A percentile compares a stretch with the other conserved stretches of the same genome.
Conservation (phyloP, 1,140 invertebrate genomes). For the Acromyrmex heyeri region DNA sequence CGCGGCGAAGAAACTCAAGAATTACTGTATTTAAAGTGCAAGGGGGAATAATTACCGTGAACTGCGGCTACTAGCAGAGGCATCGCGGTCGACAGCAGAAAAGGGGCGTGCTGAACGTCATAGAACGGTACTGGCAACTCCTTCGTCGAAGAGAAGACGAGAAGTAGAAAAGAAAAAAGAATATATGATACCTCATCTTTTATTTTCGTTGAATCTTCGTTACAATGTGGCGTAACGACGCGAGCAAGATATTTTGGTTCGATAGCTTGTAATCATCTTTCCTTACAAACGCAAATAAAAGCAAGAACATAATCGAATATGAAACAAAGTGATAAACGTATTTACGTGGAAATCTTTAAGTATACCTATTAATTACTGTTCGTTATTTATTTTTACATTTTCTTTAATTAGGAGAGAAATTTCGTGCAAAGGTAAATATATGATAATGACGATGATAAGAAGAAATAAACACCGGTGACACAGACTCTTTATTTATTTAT, state of each 20-base stretch:
- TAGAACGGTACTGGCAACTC: slow-evolving; percentile 53
- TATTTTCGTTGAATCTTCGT: slow-evolving; percentile 2
- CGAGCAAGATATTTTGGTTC: slow-evolving; percentile 33
- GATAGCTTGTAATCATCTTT: slow-evolving; percentile 41
- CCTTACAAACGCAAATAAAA: not conserved
- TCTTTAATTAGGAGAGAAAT: not conserved
- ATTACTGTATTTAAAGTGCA: slow-evolving; percentile 84
- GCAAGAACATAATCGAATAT: not conserved
- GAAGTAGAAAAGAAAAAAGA: not conserved
- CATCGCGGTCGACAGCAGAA: slow-evolving; percentile 75
- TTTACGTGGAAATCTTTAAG: not conserved
- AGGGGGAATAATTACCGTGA: slow-evolving; percentile 82
- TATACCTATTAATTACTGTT: not conserved
- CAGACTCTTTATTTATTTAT: too few species aligned
- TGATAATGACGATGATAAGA: not conserved
- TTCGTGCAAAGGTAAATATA: too few species aligned
- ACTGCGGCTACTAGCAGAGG: slow-evolving; percentile 78
- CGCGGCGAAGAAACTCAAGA: slow-evolving; percentile 81
- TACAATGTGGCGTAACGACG: slow-evolving; percentile 6
- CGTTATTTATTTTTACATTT: slow-evolving; percentile 2
- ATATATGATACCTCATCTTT: not conserved
- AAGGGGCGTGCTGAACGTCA: slow-evolving; percentile 73
- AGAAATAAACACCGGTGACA: not conserved
- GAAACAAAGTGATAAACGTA: not conserved
- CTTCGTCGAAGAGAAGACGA: slow-evolving; percentile 4